Evolutionary conservation across 2,113 vertebrate species (phyloP), one percentile per base, ranked within the genome.

Genomic region (Corydoras sp.): DNA sequence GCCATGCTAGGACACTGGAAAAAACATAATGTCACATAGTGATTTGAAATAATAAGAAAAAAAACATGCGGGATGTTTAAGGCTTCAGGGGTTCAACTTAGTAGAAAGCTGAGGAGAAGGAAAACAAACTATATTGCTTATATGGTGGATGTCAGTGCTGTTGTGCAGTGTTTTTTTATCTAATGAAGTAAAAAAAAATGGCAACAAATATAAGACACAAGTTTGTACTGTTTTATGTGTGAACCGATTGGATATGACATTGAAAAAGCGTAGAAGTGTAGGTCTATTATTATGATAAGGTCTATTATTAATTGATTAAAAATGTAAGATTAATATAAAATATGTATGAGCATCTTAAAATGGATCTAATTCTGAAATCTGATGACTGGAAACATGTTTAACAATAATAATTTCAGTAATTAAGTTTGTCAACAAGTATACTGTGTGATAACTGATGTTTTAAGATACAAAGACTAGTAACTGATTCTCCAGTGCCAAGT

Each of bases 401-500:
- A 43, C 35, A 43, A 2, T 43, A 8, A 43, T 43, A 43, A 4
- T 8, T 5, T 43, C 2, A 43, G 35, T 43, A 43, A 43, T 43
- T 4, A 43, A 43, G 4, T 5, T 43, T 43, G 35, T 5, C 35
- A 43, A 43, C 35, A 43, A 43, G 35, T 35, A 35, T 35, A 35
- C 32, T 35, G 32, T 43, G 35, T 43, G 35, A 43, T 43, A 43
- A 43, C 7, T 43, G 35, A 2, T 43, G 35, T 43, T 5, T 43
- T 43, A 2, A 43, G 35, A 43, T 43, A 43, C 35, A 43, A 24
- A 24, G 18, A 24, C 18, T 24, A 43, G 35, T 43, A 43, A 43
- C 35, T 43, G 50, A 76, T 76, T 62, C 35, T 54, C 76, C 77
- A 79, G 77, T 76, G 74, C 73, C 77, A 76, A 69, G 68, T 69